Evolutionary conservation across 35 echinoderm and acorn worm genomes (phyloP), one percentile per base, ranked within the genome.

Genomic region (Apostichopus japonicus): DNA sequence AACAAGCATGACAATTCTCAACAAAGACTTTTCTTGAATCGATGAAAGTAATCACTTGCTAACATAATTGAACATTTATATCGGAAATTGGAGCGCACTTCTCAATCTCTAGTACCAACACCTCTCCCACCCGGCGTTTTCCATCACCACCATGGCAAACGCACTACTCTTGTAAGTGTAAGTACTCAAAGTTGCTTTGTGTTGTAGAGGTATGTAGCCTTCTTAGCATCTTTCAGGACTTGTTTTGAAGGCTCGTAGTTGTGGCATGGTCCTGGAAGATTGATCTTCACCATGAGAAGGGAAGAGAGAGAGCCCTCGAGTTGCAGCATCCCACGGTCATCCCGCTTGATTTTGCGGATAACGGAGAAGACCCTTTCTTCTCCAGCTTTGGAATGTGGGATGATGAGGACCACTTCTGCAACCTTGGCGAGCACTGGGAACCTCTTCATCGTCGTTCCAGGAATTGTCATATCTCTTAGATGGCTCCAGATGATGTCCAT

Each of bases 191-290:
- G 27, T 33, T 33, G 27, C 27, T 73, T 73, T 33, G 27, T 33
- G 27, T 33, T 33, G 27, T 33, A 33, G 1, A 33, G 22, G 71
- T 22, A 1, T 33, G 27, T 33, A 33, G 27, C 27, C 27, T 33
- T 33, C 27, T 33, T 33, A 33, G 27, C 27, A 73, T 73, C 71
- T 73, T 73, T 73, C 71, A 73, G 71, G 22, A 73, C 71, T 73
- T 73, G 71, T 73, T 73, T 73, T 73, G 71, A 73, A 73, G 71
- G 71, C 71, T 73, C 71, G 71, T 73, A 73, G 71, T 73, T 73
- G 71, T 73, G 22, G 71, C 71, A 73, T 73, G 71, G 71, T 73
- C 71, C 71, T 73, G 14, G 71, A 73, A 73, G 71, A 73, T 86
- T 86, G 19, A 86, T 86, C 55, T 86, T 86, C 24, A 86, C 55